These are phyloP conservation scores for Coptotermes formosanus DNA, from an alignment of 1,140 invertebrate genomes.

Conservation along the genomic window DNA sequence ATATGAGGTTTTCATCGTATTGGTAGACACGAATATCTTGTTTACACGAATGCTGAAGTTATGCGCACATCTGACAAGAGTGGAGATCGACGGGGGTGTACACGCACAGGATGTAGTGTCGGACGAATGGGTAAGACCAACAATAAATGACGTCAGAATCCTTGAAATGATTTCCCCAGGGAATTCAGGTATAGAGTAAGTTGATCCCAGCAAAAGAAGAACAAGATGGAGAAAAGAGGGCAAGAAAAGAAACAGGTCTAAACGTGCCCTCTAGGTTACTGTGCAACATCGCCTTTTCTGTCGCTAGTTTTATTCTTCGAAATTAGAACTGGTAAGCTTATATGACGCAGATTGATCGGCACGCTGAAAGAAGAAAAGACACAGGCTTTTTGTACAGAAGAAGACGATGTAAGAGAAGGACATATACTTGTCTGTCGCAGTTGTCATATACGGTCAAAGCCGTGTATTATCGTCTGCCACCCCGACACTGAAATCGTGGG, in stretches of 20 bases:
- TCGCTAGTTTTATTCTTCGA: too few relatives aligned
- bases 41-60: neutral
- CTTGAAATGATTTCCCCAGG: conserved; percentile 11
- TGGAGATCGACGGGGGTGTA: neutral
- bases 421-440: too few relatives aligned
- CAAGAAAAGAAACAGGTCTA: neutral
- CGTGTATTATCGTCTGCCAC: too few relatives aligned
- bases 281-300: neutral
- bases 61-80: too few relatives aligned
- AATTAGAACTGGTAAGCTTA: too few relatives aligned
- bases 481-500: too few relatives aligned
- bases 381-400: too few relatives aligned
- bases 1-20: neutral
- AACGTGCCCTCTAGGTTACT: neutral
- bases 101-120: neutral
- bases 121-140: neutral
- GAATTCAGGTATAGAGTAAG: neutral
- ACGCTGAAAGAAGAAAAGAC: too few relatives aligned
- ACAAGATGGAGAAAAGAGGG: neutral
- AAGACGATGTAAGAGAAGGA: too few relatives aligned
- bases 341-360: too few relatives aligned
- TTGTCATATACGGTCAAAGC: too few relatives aligned
- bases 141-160: neutral
- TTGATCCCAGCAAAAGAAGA: neutral
- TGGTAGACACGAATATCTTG: neutral